These are phyloP conservation scores for Luidia sarsii DNA, from an alignment of 53 echinoderm and acorn worm species.

Conservation along the genomic window DNA sequence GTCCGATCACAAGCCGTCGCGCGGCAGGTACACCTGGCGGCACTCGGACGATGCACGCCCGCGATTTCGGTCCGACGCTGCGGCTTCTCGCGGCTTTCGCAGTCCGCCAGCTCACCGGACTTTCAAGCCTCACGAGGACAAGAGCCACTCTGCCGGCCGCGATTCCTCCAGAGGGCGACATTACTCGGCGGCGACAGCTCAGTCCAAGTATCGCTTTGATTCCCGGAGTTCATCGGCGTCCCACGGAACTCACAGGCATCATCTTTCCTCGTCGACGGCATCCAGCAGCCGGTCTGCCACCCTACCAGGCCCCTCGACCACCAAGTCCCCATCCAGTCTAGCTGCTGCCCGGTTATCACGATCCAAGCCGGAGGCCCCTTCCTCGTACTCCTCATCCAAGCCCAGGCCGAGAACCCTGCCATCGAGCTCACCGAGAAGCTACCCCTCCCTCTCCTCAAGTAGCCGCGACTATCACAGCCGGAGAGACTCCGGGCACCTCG, in stretches of 20 bases:
- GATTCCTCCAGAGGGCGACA: neutral
- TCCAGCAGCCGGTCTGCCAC: neutral
- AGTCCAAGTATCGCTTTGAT: conserved; percentile 35
- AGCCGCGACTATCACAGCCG: neutral
- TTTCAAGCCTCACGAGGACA: too few relatives aligned
- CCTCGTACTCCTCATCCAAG: neutral
- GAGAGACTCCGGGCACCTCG: neutral
- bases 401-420: neutral
- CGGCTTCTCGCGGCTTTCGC: too few relatives aligned
- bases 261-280: neutral
- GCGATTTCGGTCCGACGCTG: neutral
- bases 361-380: neutral
- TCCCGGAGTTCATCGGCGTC: neutral
- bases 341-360: neutral
- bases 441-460: neutral
- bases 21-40: conserved; percentile 11
- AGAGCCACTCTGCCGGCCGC: too few relatives aligned
- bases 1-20: neutral
- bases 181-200: neutral
- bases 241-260: neutral
- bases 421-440: too few relatives aligned
- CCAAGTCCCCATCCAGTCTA: neutral
- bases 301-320: too few relatives aligned
- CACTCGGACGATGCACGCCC: neutral
- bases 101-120: too few relatives aligned